Conservation (phyloP, 2,113 vertebrate species). For the Candoia aspera region DNA sequence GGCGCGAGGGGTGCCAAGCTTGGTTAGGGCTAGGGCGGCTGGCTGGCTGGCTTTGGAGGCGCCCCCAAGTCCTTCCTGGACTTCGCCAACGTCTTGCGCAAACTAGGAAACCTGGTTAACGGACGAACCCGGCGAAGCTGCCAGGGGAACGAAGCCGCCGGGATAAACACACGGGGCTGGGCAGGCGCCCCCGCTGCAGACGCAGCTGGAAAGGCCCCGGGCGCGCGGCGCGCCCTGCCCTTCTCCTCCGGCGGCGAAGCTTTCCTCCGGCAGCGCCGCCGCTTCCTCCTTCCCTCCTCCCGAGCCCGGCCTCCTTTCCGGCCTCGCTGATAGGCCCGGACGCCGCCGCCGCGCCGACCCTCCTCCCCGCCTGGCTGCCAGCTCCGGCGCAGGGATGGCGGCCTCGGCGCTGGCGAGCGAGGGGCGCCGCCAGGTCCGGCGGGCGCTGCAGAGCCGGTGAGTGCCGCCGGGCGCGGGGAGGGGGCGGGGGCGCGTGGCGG, state of each 20-base stretch:
- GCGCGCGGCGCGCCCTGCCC: background rate
- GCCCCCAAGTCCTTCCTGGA: background rate
- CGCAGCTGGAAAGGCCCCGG: background rate
- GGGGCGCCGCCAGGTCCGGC: conserved; percentile 1
- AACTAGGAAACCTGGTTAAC: background rate
- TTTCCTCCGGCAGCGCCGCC: background rate
- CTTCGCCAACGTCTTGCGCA: background rate
- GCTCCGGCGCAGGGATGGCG: background rate
- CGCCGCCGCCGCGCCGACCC: background rate
- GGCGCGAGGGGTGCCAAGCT: background rate
- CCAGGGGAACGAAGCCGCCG: background rate
- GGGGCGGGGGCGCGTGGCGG: no score
- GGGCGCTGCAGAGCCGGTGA: conserved; percentile 56
- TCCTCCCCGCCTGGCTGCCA: background rate
- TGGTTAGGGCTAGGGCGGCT: background rate
- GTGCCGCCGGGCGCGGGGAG: background rate
- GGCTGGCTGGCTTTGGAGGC: background rate
- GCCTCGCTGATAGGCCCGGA: background rate
- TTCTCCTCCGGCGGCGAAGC: background rate
- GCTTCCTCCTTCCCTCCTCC: background rate
- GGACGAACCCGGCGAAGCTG: background rate
- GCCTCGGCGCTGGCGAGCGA: background rate
- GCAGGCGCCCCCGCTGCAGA: background rate
- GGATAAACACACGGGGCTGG: background rate
- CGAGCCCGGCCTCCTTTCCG: background rate